These are phyloP conservation scores for Caretta caretta DNA, from an alignment of 2,113 vertebrate species.

Conservation along the genomic window DNA sequence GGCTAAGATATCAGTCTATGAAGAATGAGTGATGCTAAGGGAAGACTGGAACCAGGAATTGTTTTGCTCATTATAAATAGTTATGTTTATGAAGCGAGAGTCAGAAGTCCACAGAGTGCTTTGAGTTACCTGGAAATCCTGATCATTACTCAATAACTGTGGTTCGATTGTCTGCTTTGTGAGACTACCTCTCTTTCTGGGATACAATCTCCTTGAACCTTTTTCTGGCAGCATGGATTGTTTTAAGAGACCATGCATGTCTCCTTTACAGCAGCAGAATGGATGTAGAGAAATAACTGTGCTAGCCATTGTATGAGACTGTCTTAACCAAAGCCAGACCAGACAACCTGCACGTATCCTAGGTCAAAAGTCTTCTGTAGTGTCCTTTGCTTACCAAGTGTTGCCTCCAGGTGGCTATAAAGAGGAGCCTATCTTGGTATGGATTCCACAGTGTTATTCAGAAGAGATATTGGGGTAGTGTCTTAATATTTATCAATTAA, in stretches of 20 bases:
- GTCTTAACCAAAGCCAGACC: conserved; percentile 12
- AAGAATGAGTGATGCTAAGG: neutral
- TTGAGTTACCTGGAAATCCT: conserved; percentile 2
- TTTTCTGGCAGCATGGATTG: neutral
- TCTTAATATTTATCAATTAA: conserved; percentile 11
- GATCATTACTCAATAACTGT: neutral
- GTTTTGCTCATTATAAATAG: neutral
- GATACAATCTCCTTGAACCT: neutral
- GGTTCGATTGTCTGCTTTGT: neutral
- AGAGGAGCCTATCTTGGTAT: conserved; percentile 17
- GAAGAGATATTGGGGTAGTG: neutral
- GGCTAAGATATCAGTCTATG: neutral
- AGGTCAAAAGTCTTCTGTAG: conserved; percentile 12
- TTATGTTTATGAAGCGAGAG: neutral
- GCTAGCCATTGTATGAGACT: neutral
- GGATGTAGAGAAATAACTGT: neutral
- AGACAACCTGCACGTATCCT: conserved; percentile 21
- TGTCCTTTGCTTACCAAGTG: conserved; percentile 33
- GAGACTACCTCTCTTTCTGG: neutral
- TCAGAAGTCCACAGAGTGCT: neutral
- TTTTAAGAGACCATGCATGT: neutral
- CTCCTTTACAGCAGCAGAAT: neutral
- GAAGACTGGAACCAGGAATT: neutral
- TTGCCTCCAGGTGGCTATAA: conserved; percentile 12
- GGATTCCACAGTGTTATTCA: neutral